phyloP scores from a whole-genome alignment of 2,888 invertebrate species.

The Dermolepida albohirtum region DNA sequence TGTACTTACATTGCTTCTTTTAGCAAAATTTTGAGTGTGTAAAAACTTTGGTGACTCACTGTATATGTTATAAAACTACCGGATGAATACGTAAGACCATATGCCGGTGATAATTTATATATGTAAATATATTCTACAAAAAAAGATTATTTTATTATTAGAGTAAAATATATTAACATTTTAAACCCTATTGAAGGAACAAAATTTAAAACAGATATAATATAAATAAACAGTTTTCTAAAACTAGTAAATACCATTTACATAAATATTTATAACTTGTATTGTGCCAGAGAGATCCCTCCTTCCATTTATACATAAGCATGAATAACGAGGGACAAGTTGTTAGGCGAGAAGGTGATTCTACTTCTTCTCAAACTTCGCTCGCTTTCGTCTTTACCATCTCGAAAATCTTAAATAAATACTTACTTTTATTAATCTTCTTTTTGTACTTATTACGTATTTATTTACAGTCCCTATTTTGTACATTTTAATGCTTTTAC shows the following conservation, averaged over 20 bases:
- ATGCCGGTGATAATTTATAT: too few species aligned
- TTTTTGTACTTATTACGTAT: background rate
- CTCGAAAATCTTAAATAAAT: background rate
- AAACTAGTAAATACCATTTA: constrained; percentile 12
- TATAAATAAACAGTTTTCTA: constrained; percentile 5
- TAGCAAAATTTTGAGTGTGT: too few species aligned
- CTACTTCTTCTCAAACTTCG: background rate
- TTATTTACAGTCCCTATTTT: background rate
- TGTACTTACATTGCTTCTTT: too few species aligned
- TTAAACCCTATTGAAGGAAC: too few species aligned
- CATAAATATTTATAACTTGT: constrained; percentile 25
- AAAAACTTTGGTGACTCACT: too few species aligned
- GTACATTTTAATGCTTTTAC: constrained; percentile 6
- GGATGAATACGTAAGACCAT: too few species aligned
- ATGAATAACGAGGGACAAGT: constrained; percentile 28
- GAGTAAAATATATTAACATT: too few species aligned
- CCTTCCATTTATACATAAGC: constrained; percentile 10
- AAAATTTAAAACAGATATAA: too few species aligned
- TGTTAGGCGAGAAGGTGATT: constrained; percentile 24
- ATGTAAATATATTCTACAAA: too few species aligned
- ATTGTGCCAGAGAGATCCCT: constrained; percentile 9
- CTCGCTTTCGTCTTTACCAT: background rate
- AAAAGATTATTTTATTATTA: too few species aligned
- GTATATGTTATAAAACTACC: too few species aligned
- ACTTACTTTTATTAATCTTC: too few species aligned